Evolutionary conservation across 2,797 vertebrate genomes (phyloP).

Genomic region (Strix occidentalis): DNA sequence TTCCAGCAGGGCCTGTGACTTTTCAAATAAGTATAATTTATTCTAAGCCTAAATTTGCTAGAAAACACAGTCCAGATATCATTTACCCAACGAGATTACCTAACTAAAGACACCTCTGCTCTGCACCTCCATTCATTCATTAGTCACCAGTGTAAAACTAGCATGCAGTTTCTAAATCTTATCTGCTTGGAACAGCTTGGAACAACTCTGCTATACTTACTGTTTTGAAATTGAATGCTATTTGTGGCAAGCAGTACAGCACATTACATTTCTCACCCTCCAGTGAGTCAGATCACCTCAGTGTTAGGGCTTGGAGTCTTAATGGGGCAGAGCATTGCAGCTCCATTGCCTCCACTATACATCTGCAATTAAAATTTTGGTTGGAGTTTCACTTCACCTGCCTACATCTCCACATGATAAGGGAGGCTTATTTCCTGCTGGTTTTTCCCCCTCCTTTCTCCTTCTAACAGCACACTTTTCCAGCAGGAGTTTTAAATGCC

Average conservation of each 20-base stretch:
- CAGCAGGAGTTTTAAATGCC: neutral
- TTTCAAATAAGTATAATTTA: neutral
- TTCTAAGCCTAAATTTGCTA: neutral
- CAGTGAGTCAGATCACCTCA: neutral
- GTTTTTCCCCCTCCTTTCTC: neutral
- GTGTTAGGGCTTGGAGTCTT: neutral
- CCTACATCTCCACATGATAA: neutral
- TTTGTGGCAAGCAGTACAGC: neutral
- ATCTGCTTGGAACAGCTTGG: conserved; percentile 28
- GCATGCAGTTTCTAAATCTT: conserved; percentile 14
- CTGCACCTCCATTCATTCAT: neutral
- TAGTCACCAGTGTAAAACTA: neutral
- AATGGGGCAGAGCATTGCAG: neutral
- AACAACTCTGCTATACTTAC: neutral
- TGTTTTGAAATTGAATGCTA: neutral
- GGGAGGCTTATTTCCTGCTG: neutral
- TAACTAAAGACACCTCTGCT: neutral
- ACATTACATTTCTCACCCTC: neutral
- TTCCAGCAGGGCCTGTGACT: neutral
- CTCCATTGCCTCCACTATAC: neutral
- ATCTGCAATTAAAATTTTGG: conserved; percentile 16
- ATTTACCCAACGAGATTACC: neutral
- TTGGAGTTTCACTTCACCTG: neutral
- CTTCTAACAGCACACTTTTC: neutral
- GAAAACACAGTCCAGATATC: neutral